Evolutionary conservation across 2,888 invertebrate species (phyloP).

Genomic region (Theretra japonica): DNA sequence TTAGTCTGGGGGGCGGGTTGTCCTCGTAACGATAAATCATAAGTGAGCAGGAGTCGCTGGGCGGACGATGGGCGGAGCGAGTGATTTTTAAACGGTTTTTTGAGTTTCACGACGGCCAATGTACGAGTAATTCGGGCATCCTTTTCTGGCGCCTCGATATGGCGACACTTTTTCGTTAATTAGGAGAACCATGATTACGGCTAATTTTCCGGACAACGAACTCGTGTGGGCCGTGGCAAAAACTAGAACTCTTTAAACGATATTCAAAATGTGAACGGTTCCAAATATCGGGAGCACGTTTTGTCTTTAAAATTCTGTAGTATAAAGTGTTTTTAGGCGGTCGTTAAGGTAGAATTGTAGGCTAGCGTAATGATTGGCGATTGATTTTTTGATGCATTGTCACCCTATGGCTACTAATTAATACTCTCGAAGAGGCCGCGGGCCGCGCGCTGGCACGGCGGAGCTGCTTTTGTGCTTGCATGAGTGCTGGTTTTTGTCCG

Average conservation of each 20-base stretch:
- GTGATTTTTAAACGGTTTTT: conserved; percentile 84
- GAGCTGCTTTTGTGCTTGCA: conserved; percentile 66
- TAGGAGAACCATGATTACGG: conserved; percentile 78
- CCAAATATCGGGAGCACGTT: conserved; percentile 26
- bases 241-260: conserved; percentile 32
- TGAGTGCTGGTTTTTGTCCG: conserved; percentile 68
- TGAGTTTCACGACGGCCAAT: conserved; percentile 78
- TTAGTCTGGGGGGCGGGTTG: conserved; percentile 80
- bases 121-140: conserved; percentile 75
- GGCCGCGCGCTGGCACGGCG: conserved; percentile 58
- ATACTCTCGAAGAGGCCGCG: conserved; percentile 59
- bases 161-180: conserved; percentile 82
- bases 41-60: conserved; percentile 79
- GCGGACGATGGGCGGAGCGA: conserved; percentile 81
- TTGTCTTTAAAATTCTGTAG: conserved; percentile 20
- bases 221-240: conserved; percentile 38
- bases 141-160: conserved; percentile 76
- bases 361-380: conserved; percentile 43
- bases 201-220: conserved; percentile 71
- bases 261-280: conserved; percentile 24
- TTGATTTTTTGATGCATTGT: conserved; percentile 57
- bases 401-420: conserved; percentile 80
- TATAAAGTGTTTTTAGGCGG: neutral
- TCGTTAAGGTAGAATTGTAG: conserved; percentile 10
- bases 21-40: conserved; percentile 82